Evolutionary conservation across 92 coral and sea anemone species (phyloP), one percentile per base, ranked within the genome.

Genomic region (Phenganax stokvisi): DNA sequence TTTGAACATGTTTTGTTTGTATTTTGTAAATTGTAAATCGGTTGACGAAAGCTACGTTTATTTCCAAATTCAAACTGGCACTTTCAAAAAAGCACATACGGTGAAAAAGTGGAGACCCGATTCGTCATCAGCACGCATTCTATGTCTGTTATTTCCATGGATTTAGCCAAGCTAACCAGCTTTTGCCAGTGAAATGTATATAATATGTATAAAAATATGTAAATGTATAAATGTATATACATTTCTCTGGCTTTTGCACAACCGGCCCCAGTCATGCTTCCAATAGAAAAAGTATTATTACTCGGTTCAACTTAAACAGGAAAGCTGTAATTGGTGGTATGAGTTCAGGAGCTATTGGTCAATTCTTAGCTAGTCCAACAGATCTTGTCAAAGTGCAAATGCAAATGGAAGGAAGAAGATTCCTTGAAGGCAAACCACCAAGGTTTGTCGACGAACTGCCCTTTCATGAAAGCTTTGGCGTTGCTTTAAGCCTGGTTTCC

Each of bases 321-420:
- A 94, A 94, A 81, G 89, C 97, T 16, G 92, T 90, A 7, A 87
- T 94, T 25, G 91, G 94, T 17, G 97, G 98, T 0, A 92, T 94
- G 98, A 81, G 86, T 6, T 93, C 98, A 51, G 99, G 99, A 25
- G 99, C 97, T n/a, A 72, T 88, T 85, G 99, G 99, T 9, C 99
- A 96, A 77, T 88, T 92, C 71, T 82, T 96, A 12, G 97, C 99
- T 12, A 96, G 99, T 61, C 99, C 99, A n/a, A 87, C 99, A 44
- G 97, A 92, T 59, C 77, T 96, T 3, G 97, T 96, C 72, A 96
- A 96, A 71, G 99, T 96, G 7, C 99, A 96, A 71, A 96, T 96
- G 99, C 99, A 96, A 71, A 92, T 96, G 89, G 99, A 96, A 81
- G 98, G 98, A 15, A 84, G 90, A 75, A 51, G 98, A 75, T 91